Base-by-base conservation (phyloP, 2,888 invertebrate species). In the Cepaea hortensis region DNA sequence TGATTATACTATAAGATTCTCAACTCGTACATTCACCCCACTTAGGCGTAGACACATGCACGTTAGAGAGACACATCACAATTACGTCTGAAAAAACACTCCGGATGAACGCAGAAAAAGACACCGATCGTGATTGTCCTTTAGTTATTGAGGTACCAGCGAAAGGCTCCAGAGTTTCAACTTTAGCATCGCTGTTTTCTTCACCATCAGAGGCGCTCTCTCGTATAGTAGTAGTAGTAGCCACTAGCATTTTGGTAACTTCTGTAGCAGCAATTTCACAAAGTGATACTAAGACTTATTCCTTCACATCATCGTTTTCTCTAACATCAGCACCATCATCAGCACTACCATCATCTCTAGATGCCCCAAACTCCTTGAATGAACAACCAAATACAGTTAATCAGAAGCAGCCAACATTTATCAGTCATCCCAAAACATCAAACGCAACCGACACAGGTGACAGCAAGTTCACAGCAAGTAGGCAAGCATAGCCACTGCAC, bases 101-200 rank as follows among this genome's bases (percentile, higher is more conserved):
- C n/a, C n/a, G n/a, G n/a, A n/a, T n/a, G n/a, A n/a, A n/a, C n/a
- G n/a, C n/a, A n/a, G 82, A 82, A 6, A 77, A 82, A 50, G 86
- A 86, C 46, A 55, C 62, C 46, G 85, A 88, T 20, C 50, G 73
- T 5, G 87, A 88, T 75, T 48, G 84, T 18, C 88, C 84, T 46
- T 81, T 88, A 4, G 86, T 88, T 55, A 88, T 88, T 79, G 88
- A 88, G 55, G 88, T 87, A 46, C 68, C 82, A 70, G 50, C 18
- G 6, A 70, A 70, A 77, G 13, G 50, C 3, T 3, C 50, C 6
- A 20, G 46, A 20, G 23, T 70, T 70, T 68, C 81, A n/a, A 50
- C 81, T n/a, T n/a, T 72, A 20, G 46, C 70, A 35, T 81, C 81
- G 4, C 4, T 81, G n/a, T 20, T 55, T n/a, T 18, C 50, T 5